Evolutionary conservation across 2,888 invertebrate genomes (phyloP).

Genomic region (Poecilobothrus nobilitatus): DNA sequence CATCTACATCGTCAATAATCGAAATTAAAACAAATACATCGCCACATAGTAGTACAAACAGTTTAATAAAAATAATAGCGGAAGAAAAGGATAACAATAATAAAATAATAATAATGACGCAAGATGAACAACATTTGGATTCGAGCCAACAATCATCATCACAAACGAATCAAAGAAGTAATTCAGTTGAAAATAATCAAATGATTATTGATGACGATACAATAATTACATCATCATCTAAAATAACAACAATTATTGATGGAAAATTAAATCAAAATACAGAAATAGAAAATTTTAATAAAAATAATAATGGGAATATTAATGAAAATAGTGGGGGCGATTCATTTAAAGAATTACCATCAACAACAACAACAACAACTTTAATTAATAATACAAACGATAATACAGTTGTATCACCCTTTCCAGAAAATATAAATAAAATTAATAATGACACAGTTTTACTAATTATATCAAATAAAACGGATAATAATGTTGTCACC

Average conservation of each 20-base stretch:
- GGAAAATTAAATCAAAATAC: slow-evolving; percentile 20
- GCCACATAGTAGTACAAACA: not conserved
- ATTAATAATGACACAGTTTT: not conserved
- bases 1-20: not conserved
- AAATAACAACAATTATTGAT: slow-evolving; percentile 17
- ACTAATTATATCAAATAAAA: not conserved
- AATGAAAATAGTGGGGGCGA: not conserved
- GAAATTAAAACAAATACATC: not conserved
- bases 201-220: not conserved
- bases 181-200: not conserved
- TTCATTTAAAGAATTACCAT: not conserved
- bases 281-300: not conserved
- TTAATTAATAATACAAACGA: not conserved
- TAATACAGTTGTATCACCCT: not conserved
- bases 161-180: not conserved
- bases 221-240: not conserved
- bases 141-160: not conserved
- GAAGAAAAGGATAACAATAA: not conserved
- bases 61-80: not conserved
- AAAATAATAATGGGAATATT: not conserved
- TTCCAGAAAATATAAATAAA: not conserved
- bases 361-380: not conserved
- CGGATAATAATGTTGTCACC: not conserved
- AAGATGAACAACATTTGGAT: slow-evolving; percentile 5
- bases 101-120: not conserved